These are phyloP conservation scores for Centruroides sculpturatus DNA, from an alignment of 1,140 invertebrate genomes.

Conservation along the genomic window DNA sequence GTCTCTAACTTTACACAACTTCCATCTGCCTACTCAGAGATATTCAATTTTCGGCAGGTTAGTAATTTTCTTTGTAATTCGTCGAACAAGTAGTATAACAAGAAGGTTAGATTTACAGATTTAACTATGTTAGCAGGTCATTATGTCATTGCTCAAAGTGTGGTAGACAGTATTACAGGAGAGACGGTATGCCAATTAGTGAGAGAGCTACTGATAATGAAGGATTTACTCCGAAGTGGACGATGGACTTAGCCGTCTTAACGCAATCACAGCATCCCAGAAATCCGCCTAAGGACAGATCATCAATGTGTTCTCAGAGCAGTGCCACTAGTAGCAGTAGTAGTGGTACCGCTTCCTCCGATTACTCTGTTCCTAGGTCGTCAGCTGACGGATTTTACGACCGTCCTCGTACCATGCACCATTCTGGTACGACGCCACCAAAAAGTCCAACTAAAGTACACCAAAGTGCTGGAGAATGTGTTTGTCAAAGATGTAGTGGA, in stretches of 20 bases:
- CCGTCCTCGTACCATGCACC: conserved; percentile 3
- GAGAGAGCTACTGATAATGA: conserved; percentile 12
- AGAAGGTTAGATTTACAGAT: too few relatives aligned
- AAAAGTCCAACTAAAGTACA: background rate
- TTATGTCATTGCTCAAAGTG: background rate
- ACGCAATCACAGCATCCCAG: conserved; percentile 9
- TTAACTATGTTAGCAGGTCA: background rate
- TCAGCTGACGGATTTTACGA: conserved; percentile 22
- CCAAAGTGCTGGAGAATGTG: too few relatives aligned
- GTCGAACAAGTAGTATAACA: too few relatives aligned
- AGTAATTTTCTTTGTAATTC: too few relatives aligned
- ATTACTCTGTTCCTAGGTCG: conserved; percentile 35
- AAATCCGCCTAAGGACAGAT: conserved; percentile 8
- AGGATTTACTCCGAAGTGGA: conserved; percentile 46
- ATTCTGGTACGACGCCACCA: background rate
- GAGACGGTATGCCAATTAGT: conserved; percentile 11
- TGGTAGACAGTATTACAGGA: background rate
- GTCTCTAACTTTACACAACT: too few relatives aligned
- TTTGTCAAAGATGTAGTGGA: too few relatives aligned
- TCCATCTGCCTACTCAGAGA: too few relatives aligned
- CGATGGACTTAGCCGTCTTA: conserved; percentile 33
- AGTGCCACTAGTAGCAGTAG: conserved; percentile 26
- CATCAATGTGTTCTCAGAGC: conserved; percentile 12
- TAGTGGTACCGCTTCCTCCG: conserved; percentile 32
- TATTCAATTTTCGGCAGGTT: too few relatives aligned